Base-by-base conservation (phyloP, 1,140 invertebrate species). In the Oncopodura yosiiana region DNA sequence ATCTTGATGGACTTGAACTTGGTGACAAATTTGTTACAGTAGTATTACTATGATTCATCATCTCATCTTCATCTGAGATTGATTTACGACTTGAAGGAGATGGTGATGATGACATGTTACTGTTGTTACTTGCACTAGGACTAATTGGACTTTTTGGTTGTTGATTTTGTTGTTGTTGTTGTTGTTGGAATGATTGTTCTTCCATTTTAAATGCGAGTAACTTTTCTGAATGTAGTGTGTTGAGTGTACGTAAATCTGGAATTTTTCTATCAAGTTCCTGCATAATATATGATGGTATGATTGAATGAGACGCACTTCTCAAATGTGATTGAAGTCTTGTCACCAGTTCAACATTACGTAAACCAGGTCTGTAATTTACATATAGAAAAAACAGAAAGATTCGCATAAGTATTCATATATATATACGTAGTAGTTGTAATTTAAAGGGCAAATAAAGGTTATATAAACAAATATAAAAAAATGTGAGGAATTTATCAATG, bases 171-270 rank as follows among this genome's bases (percentile, higher is more conserved):
- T n/a, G n/a, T n/a, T n/a, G n/a, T n/a, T n/a, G 9, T 39, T 42
- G 36, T 34, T 55, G 32, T 27, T 57, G 44, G 49, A 48, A 38
- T 34, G 42, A 38, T 88, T 84, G n/a, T 69, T 89, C 84, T 18
- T 87, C 87, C 81, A 84, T 84, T 66, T 90, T 88, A 72, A 90
- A 92, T 1, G 92, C 91, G 14, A 96, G 75, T 24, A 95, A 74
- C 69, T 96, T 96, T 68, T 96, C 94, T 1, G 91, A 94, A 69
- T 96, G 94, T 11, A 97, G 77, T 2, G 92, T 94, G 73, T 95
- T 96, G 34, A 96, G 73, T 0, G 93, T 96, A 57, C 92, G 78
- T 60, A 97, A 76, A 73, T 97, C 94, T 1, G 92, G 91, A 51
- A 95, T 86, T 65, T 94, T 95, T 69, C 90, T 90, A 71, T 94